These are phyloP conservation scores for Percina caprodes DNA, from an alignment of 2,113 vertebrate species.

Conservation along the genomic window DNA sequence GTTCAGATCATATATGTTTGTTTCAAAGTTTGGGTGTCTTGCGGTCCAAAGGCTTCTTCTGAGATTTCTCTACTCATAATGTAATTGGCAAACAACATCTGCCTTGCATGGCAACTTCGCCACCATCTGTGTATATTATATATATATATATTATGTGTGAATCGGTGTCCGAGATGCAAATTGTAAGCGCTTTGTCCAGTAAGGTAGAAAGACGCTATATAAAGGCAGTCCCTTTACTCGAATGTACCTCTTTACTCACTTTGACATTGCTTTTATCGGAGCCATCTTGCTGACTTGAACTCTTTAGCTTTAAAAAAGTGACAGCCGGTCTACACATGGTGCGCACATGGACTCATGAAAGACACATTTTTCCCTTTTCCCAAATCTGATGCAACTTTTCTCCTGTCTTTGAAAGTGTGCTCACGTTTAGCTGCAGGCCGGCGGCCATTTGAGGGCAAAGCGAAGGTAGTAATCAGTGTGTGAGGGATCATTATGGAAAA, in stretches of 20 bases:
- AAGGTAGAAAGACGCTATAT: too few relatives aligned
- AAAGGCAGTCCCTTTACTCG: too few relatives aligned
- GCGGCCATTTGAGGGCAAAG: conserved; percentile 30
- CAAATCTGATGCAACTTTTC: conserved; percentile 73
- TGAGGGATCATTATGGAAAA: conserved; percentile 72
- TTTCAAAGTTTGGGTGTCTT: too few relatives aligned
- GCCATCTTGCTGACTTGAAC: not conserved
- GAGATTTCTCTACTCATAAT: not conserved
- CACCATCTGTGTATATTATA: too few relatives aligned
- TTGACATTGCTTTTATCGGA: not conserved
- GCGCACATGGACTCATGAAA: conserved; percentile 29
- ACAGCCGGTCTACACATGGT: conserved; percentile 24
- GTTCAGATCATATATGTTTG: too few relatives aligned
- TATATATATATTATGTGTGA: too few relatives aligned
- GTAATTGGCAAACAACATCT: not conserved
- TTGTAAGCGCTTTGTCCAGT: too few relatives aligned
- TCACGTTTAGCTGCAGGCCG: conserved; percentile 13
- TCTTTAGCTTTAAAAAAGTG: not conserved
- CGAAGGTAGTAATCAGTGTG: conserved; percentile 76
- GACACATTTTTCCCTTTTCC: not conserved
- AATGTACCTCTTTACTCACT: not conserved
- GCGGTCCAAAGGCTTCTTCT: not conserved
- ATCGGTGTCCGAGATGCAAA: too few relatives aligned
- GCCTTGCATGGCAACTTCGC: not conserved
- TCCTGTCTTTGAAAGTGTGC: conserved; percentile 42